Conservation (phyloP, 2,888 invertebrate species). For the Elysia crispata region DNA sequence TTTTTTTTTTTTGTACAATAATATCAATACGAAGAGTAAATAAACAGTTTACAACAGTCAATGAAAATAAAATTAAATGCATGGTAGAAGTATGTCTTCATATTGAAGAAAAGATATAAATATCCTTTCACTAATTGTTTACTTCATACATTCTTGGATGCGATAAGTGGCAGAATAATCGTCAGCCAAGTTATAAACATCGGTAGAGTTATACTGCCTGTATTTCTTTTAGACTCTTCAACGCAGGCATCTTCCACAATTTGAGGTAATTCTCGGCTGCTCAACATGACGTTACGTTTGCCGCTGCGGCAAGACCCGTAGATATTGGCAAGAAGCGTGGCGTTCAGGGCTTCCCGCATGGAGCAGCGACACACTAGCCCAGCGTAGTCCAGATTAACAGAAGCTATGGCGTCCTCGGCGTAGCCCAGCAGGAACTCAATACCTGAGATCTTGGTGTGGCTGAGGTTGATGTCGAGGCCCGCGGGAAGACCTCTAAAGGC, state of each 20-base stretch:
- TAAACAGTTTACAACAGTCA: too few relatives aligned
- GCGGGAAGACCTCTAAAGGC: slow-evolving; percentile 48
- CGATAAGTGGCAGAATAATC: background rate
- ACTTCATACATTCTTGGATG: too few relatives aligned
- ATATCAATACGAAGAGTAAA: too few relatives aligned
- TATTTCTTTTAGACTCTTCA: slow-evolving; percentile 27
- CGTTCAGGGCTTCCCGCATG: slow-evolving; percentile 41
- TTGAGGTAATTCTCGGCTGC: slow-evolving; percentile 30
- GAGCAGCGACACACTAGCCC: slow-evolving; percentile 43
- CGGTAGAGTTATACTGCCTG: background rate
- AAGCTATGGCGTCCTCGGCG: slow-evolving; percentile 45
- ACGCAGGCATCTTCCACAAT: slow-evolving; percentile 34
- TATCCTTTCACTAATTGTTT: too few relatives aligned
- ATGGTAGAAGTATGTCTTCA: too few relatives aligned
- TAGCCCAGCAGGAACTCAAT: slow-evolving; percentile 51
- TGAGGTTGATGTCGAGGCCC: slow-evolving; percentile 43
- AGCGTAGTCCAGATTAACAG: slow-evolving; percentile 48
- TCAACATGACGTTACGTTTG: background rate
- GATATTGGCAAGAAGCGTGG: slow-evolving; percentile 27
- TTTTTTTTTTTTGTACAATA: too few relatives aligned
- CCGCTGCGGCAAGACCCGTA: slow-evolving; percentile 40
- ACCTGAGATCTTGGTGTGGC: slow-evolving; percentile 45
- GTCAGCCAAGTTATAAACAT: background rate
- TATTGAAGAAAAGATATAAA: too few relatives aligned
- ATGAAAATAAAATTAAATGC: too few relatives aligned